Conservation (phyloP, 2,113 vertebrate genomes). For the Hiodon alosoides region DNA sequence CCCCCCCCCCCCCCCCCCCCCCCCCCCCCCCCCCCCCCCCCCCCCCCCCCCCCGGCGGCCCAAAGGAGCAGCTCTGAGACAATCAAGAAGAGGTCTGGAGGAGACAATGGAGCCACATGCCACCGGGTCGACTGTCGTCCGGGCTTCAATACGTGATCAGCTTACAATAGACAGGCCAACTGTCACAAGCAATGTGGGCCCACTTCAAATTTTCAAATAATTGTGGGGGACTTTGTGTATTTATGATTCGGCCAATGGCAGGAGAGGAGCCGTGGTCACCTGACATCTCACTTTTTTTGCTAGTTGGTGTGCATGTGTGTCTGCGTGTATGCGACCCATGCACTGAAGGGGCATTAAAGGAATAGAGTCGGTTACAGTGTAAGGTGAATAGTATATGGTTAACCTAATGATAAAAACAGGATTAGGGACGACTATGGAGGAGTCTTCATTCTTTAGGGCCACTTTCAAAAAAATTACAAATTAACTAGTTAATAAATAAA, state of each 20-base stretch:
- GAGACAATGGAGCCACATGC: slow-evolving; percentile 72
- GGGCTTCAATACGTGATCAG: slow-evolving; percentile 58
- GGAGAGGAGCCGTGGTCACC: slow-evolving; percentile 50
- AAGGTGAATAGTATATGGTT: no score
- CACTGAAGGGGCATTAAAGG: no score
- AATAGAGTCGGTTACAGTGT: no score
- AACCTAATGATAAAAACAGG: no score
- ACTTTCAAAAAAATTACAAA: no score
- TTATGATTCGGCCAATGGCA: slow-evolving; percentile 62
- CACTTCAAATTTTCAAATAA: slow-evolving; percentile 56
- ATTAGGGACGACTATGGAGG: no score
- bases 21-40: no score
- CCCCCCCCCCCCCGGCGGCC: no score
- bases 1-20: no score
- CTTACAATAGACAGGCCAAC: slow-evolving; percentile 62
- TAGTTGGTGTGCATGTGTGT: background rate
- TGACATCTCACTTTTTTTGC: slow-evolving; percentile 39
- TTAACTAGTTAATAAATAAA: no score
- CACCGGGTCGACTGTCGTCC: slow-evolving; percentile 58
- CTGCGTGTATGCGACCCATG: background rate
- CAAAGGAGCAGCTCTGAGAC: slow-evolving; percentile 15
- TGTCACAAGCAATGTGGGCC: slow-evolving; percentile 53
- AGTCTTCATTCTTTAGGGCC: no score
- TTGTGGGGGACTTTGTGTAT: slow-evolving; percentile 54
- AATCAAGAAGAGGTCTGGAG: slow-evolving; percentile 44